These are phyloP conservation scores for Bombylius discolor DNA, from an alignment of 2,888 invertebrate genomes.

Conservation along the genomic window DNA sequence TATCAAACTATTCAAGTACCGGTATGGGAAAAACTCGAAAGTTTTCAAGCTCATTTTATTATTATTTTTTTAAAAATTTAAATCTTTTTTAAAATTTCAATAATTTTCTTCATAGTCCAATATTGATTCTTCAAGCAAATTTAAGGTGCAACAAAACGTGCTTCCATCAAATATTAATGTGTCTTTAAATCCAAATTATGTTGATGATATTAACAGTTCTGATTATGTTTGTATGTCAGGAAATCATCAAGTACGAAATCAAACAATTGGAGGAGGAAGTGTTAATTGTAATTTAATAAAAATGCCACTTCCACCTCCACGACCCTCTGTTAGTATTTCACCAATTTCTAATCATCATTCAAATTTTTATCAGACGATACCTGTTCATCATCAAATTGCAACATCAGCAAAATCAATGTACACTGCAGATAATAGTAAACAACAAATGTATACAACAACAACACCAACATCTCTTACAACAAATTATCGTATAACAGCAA, in stretches of 20 bases:
- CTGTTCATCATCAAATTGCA: constrained; percentile 1
- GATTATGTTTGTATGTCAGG: constrained; percentile 80
- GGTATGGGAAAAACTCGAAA: background rate
- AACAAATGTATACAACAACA: constrained; percentile 3
- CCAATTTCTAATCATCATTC: too few species aligned
- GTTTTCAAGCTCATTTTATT: background rate
- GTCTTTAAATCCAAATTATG: constrained; percentile 37
- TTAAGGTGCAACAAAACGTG: background rate
- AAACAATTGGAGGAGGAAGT: too few species aligned
- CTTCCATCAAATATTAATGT: constrained; percentile 23
- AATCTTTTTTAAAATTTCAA: background rate
- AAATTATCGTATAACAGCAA: background rate
- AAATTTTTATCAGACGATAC: background rate
- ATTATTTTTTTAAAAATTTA: background rate
- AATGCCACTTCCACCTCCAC: background rate
- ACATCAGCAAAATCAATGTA: constrained; percentile 5
- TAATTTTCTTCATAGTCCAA: background rate
- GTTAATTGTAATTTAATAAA: background rate
- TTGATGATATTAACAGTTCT: constrained; percentile 61
- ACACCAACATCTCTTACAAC: constrained; percentile 4
- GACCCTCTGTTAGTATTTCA: background rate
- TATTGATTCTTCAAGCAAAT: background rate
- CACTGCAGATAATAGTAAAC: constrained; percentile 11
- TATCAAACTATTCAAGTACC: background rate
- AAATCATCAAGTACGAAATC: constrained; percentile 26